These are phyloP conservation scores for Pagetopsis macropterus DNA, from an alignment of 2,797 vertebrate species.

Conservation along the genomic window DNA sequence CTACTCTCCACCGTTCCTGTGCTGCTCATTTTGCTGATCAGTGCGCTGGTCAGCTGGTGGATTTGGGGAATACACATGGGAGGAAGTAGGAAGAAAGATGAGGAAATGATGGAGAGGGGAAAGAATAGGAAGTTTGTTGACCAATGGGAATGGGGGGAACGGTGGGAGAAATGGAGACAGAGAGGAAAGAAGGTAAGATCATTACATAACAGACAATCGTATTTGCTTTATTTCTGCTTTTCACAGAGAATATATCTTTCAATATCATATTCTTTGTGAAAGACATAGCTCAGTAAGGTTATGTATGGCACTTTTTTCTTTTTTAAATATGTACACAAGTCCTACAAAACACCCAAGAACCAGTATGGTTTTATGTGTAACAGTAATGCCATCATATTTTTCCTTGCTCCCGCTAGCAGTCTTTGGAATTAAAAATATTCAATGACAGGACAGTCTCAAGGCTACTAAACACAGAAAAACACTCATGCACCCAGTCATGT, in stretches of 20 bases:
- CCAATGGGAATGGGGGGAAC: background rate
- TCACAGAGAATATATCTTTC: background rate
- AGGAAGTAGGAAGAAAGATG: background rate
- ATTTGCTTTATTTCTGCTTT: constrained; percentile 24
- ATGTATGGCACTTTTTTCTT: background rate
- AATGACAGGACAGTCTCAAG: constrained; percentile 15
- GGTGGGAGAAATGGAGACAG: constrained; percentile 1
- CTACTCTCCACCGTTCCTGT: constrained; percentile 80
- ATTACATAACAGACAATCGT: constrained; percentile 9
- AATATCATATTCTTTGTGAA: background rate
- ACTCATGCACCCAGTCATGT: constrained; percentile 67
- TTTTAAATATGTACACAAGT: background rate
- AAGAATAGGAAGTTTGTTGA: background rate
- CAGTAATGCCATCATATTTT: background rate
- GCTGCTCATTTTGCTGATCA: constrained; percentile 91
- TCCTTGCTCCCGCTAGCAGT: constrained; percentile 5
- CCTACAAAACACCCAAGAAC: constrained; percentile 3
- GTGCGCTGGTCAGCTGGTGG: constrained; percentile 80
- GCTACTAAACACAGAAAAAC: constrained; percentile 27
- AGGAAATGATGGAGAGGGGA: background rate
- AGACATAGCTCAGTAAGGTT: background rate
- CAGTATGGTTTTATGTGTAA: constrained; percentile 2
- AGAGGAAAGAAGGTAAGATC: background rate
- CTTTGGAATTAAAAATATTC: constrained; percentile 12
- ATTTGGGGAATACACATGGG: constrained; percentile 46